phyloP scores from a whole-genome alignment of 2,797 vertebrate genomes.

The Acrossocheilus fasciatus region DNA sequence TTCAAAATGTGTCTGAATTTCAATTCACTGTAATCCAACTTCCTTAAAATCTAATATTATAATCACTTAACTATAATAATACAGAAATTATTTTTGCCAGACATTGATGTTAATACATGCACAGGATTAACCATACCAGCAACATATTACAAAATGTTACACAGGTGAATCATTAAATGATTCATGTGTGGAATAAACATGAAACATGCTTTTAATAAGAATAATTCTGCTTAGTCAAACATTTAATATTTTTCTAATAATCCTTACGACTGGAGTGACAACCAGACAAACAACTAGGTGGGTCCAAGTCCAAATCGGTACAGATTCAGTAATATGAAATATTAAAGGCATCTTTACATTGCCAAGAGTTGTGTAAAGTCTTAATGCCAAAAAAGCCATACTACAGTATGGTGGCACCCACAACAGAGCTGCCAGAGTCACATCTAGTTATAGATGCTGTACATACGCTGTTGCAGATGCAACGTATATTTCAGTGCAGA shows the following conservation, averaged over 20 bases:
- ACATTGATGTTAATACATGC: not conserved
- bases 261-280: not conserved
- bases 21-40: not conserved
- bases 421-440: not conserved
- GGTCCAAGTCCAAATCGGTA: not conserved
- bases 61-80: not conserved
- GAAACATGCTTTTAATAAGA: not conserved
- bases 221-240: not conserved
- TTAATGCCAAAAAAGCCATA: not conserved
- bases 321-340: slow-evolving; percentile 1
- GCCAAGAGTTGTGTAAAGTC: not conserved
- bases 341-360: not conserved
- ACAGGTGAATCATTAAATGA: not conserved
- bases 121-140: not conserved
- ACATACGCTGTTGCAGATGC: not conserved
- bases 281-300: not conserved
- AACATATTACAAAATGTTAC: not conserved
- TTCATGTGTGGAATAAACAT: not conserved
- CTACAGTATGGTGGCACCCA: not conserved
- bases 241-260: not conserved
- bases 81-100: not conserved
- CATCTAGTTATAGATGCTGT: not conserved
- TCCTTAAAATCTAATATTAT: not conserved
- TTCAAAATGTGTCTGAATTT: not conserved
- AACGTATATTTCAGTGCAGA: not conserved